Evolutionary conservation across 2,113 vertebrate genomes (phyloP).

Genomic region (Anhinga anhinga): DNA sequence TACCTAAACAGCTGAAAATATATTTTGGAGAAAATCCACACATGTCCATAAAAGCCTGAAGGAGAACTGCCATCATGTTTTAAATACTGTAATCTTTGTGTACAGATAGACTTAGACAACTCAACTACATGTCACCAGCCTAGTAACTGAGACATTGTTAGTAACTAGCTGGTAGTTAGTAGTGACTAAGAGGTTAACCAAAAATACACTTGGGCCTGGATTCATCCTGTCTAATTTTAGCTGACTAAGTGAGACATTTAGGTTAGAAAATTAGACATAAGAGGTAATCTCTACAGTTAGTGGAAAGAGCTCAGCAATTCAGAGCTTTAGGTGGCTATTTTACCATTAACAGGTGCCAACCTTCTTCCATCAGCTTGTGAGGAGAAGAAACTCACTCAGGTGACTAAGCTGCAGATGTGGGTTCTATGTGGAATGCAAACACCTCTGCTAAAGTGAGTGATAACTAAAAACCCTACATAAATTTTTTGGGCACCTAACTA

Average conservation of each 20-base stretch:
- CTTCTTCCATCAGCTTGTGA: background rate
- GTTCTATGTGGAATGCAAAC: background rate
- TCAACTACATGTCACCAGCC: background rate
- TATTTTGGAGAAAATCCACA: background rate
- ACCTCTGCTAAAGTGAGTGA: background rate
- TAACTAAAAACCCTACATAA: background rate
- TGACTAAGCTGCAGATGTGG: background rate
- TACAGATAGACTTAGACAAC: background rate
- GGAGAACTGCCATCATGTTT: background rate
- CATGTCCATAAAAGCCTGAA: background rate
- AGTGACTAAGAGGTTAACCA: background rate
- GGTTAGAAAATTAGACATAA: background rate
- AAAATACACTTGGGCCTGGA: background rate
- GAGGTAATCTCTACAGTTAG: background rate
- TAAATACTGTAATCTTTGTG: background rate
- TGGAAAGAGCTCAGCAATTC: background rate
- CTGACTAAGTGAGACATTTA: background rate
- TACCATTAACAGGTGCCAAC: background rate
- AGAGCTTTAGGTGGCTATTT: background rate
- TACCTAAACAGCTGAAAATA: conserved; percentile 17
- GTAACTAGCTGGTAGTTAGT: background rate
- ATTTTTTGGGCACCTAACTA: background rate
- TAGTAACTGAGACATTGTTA: background rate
- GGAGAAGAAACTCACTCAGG: background rate
- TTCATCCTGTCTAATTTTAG: background rate